These are phyloP conservation scores for Erythrolamprus reginae DNA, from an alignment of 2,113 vertebrate species.

Conservation along the genomic window DNA sequence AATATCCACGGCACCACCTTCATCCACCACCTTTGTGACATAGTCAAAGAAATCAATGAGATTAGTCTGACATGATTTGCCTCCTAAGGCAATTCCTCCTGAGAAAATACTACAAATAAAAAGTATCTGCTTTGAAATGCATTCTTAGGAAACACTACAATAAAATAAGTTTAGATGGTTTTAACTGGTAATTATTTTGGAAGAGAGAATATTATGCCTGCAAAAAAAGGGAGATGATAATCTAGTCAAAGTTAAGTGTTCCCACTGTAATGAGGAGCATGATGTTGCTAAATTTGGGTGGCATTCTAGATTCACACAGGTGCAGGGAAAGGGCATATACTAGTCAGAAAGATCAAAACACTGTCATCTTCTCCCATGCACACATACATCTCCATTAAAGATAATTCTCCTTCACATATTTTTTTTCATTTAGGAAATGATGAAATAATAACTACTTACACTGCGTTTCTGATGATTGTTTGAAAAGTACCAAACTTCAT, in stretches of 20 bases:
- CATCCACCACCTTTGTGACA: too few species aligned
- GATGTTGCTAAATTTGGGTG: not conserved
- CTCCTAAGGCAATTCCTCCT: too few species aligned
- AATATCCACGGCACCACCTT: too few species aligned
- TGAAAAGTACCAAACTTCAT: not conserved
- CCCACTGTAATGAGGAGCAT: not conserved
- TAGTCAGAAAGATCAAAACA: not conserved
- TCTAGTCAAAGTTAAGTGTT: not conserved
- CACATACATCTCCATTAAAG: not conserved
- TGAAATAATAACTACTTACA: not conserved
- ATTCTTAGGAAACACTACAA: not conserved
- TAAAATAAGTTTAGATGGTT: not conserved
- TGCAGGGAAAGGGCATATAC: not conserved
- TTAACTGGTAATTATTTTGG: not conserved
- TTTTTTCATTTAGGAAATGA: not conserved
- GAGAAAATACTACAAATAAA: conserved; percentile 12
- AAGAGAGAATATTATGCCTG: not conserved
- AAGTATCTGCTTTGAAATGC: not conserved
- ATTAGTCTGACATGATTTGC: too few species aligned
- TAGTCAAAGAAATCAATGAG: too few species aligned
- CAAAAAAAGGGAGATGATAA: not conserved
- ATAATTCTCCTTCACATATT: not conserved
- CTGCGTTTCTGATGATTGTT: not conserved
- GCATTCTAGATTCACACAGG: not conserved
- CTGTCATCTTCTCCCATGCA: not conserved